Evolutionary conservation across 2,797 vertebrate genomes (phyloP), one percentile per base, ranked within the genome.

Genomic region (Amblyraja radiata): DNA sequence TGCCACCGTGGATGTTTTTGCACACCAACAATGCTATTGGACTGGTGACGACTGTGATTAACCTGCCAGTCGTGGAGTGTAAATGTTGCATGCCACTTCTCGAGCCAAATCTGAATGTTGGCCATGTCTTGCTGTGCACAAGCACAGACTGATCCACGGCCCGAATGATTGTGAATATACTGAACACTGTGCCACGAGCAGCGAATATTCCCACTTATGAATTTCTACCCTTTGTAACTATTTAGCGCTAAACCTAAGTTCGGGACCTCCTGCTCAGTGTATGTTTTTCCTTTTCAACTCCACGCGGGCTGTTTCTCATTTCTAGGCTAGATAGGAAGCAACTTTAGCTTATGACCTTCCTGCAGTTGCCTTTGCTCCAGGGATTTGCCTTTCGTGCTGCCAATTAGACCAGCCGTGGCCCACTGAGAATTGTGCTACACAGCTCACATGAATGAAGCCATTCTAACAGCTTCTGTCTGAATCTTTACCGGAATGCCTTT

Each of bases 361-460:
- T 83, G 46, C 80, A 23, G 46, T 54, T 83, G 10, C 6, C 80
- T 54, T 32, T 9, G n/a, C 28, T 88, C 84, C 63, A 36, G 84
- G n/a, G n/a, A 68, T 88, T 88, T 88, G 63, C n/a, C 84, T 68
- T 36, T 88, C 10, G 63, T 16, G 36, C 84, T 88, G 61, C 8
- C 84, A 68, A 68, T 65, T 63, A 88, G 65, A 68, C 14, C 84
- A 32, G 83, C 63, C n/a, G 11, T 9, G 5, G n/a, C 32, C 61
- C 63, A 36, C 61, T 18, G 2, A 88, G 63, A n/a, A 68, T 84
- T 68, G 63, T n/a, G 18, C 13, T 32, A 8, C 84, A 68, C 63
- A 88, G 63, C n/a, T 68, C 84, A 88, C 61, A 36, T 88, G 63
- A 88, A 88, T 88, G 84, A 88, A 68, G n/a, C 32, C 84, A 88